Percentiles rank a stretch among this genome's conserved stretches.
Evolutionary conservation across 1,140 invertebrate species (phyloP).

Genomic region (Pachypeltis micranthus): DNA sequence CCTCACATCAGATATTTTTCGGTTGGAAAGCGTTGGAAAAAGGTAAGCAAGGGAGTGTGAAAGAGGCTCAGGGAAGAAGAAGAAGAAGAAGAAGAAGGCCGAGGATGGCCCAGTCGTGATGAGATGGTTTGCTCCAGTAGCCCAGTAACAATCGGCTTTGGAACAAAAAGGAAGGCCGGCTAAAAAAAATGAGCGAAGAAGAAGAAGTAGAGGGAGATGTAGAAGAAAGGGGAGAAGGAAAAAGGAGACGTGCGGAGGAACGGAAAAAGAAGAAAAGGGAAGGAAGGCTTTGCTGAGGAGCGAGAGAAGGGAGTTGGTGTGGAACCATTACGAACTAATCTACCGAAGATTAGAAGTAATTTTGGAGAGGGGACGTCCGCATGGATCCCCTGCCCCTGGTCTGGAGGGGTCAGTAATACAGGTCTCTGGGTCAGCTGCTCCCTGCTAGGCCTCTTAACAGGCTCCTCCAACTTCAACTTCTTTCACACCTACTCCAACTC

Average conservation of each 20-base stretch:
- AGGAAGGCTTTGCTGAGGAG: not conserved
- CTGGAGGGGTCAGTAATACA: conserved; percentile 16
- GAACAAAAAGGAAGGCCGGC: too few species aligned
- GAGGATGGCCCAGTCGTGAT: too few species aligned
- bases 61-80: too few species aligned
- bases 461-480: not conserved
- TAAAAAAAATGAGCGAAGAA: too few species aligned
- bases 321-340: conserved; percentile 14
- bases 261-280: not conserved
- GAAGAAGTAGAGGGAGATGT: too few species aligned
- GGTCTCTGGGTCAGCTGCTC: conserved; percentile 12
- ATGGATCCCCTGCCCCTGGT: not conserved
- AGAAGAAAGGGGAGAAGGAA: not conserved
- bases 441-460: not conserved
- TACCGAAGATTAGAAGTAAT: conserved; percentile 17
- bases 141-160: not conserved
- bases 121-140: conserved; percentile 14
- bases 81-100: too few species aligned
- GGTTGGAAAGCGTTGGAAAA: not conserved
- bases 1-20: too few species aligned
- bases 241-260: not conserved
- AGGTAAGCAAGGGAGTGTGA: too few species aligned
- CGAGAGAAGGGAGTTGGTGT: not conserved
- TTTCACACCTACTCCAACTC: not conserved
- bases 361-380: not conserved